phyloP scores from a whole-genome alignment of 2,113 vertebrate genomes.

The Saguinus imperator region DNA sequence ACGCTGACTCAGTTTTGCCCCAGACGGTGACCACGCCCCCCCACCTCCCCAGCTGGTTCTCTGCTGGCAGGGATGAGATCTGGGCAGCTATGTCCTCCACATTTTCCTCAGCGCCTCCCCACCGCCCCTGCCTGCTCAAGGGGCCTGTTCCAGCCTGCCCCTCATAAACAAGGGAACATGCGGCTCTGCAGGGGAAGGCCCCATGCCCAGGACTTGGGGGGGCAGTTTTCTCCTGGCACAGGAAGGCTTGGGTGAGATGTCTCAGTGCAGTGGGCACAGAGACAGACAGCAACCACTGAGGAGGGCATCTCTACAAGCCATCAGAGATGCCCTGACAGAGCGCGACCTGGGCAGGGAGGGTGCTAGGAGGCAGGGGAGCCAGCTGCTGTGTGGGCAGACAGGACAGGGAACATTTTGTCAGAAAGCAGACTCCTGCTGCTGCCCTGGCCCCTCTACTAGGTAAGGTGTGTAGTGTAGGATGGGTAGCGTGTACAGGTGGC shows the following conservation, averaged over 20 bases:
- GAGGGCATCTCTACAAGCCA: not conserved
- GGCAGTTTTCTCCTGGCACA: conserved; percentile 42
- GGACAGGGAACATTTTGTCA: not conserved
- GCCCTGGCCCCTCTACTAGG: not conserved
- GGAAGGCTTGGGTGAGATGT: conserved; percentile 29
- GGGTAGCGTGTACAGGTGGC: not conserved
- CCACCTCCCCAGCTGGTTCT: not conserved
- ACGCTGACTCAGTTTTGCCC: conserved; percentile 37
- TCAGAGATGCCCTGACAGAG: not conserved
- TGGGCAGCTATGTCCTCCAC: conserved; percentile 34
- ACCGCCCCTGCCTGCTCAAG: conserved; percentile 45
- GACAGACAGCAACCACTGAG: not conserved
- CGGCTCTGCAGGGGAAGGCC: conserved; percentile 74
- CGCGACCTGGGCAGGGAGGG: not conserved
- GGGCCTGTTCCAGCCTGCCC: conserved; percentile 83
- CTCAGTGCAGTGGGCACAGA: not conserved
- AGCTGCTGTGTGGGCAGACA: not conserved
- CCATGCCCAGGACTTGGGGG: not conserved
- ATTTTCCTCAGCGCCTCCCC: conserved; percentile 54
- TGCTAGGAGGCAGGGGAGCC: not conserved
- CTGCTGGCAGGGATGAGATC: conserved; percentile 48
- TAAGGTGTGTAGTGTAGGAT: not conserved
- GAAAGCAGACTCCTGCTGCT: not conserved
- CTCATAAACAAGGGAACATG: conserved; percentile 83
- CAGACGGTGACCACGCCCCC: not conserved